Evolutionary conservation across 1,140 invertebrate genomes (phyloP), one percentile per base, ranked within the genome.

Genomic region (Drosophila parabipectinata): DNA sequence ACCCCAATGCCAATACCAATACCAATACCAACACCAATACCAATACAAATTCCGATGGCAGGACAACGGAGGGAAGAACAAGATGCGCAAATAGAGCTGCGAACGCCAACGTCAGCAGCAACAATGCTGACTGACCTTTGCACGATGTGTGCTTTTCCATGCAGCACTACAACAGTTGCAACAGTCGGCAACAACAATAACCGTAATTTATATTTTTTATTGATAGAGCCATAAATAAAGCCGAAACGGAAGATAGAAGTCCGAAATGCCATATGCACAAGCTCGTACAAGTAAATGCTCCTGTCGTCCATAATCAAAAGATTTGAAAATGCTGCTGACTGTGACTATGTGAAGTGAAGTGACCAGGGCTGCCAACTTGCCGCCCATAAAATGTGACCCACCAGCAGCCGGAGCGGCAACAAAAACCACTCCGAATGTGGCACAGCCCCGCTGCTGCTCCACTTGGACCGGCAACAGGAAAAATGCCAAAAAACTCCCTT

Each of bases 161-260:
- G 30, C 54, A 66, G n/a, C 18, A 7, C 21, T 21, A 21, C 51
- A 39, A 24, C 61, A 61, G 50, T 68, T 44, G 34, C 53, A 53
- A 44, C 62, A 21, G 21, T 64, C 47, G 58, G 39, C 15, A 80
- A 53, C 81, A 82, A 88, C 75, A 68, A 88, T 82, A 79, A 73
- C 67, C 72, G 79, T 87, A 87, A 83, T 88, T 87, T 88, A 77
- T 81, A 82, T 79, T 88, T 79, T 87, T 87, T 87, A 87, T 87
- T 88, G 83, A 87, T 55, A 47, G 59, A 76, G 66, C 62, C 83
- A 87, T 87, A 87, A 87, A 87, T 88, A 82, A 78, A 18, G 44
- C 39, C 61, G 52, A 18, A 44, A 7, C 41, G 52, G 62, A 44
- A 32, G 18, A 57, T 54, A 52, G 47, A 37, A 50, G 41, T 69